A percentile compares a stretch with the other conserved stretches of the same genome.
phyloP scores from a whole-genome alignment of 2,113 vertebrate species.

The Oncorhynchus tshawytscha region DNA sequence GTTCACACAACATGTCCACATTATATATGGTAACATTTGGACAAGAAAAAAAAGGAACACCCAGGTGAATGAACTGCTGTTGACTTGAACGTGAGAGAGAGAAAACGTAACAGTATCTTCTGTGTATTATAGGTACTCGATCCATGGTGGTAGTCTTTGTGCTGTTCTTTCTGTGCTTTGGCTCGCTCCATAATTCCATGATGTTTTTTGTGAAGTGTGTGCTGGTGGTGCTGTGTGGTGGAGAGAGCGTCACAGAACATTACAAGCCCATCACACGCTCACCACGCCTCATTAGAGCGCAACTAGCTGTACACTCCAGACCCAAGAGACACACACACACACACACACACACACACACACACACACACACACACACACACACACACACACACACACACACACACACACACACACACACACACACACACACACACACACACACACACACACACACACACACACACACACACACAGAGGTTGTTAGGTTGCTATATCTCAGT shows the following conservation, averaged over 20 bases:
- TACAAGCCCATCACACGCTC: slow-evolving; percentile 28
- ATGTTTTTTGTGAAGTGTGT: slow-evolving; percentile 22
- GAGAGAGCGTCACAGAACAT: slow-evolving; percentile 32
- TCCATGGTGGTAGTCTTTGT: neutral
- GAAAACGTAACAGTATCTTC: neutral
- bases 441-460: too few species aligned
- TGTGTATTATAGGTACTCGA: neutral
- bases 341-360: neutral
- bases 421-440: too few species aligned
- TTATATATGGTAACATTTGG: too few species aligned
- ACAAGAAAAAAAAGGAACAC: too few species aligned
- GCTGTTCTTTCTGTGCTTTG: neutral
- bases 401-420: too few species aligned
- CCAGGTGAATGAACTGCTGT: too few species aligned
- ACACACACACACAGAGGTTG: too few species aligned
- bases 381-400: too few species aligned
- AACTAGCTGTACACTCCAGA: slow-evolving; percentile 6
- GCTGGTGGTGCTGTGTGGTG: slow-evolving; percentile 19
- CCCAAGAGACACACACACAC: neutral
- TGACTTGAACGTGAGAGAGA: neutral
- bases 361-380: neutral
- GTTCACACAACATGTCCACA: too few species aligned
- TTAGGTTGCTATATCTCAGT: too few species aligned
- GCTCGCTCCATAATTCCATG: neutral
- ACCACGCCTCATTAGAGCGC: slow-evolving; percentile 22